Base-by-base conservation (phyloP, 2,797 vertebrate genomes). In the Limosa lapponica region DNA sequence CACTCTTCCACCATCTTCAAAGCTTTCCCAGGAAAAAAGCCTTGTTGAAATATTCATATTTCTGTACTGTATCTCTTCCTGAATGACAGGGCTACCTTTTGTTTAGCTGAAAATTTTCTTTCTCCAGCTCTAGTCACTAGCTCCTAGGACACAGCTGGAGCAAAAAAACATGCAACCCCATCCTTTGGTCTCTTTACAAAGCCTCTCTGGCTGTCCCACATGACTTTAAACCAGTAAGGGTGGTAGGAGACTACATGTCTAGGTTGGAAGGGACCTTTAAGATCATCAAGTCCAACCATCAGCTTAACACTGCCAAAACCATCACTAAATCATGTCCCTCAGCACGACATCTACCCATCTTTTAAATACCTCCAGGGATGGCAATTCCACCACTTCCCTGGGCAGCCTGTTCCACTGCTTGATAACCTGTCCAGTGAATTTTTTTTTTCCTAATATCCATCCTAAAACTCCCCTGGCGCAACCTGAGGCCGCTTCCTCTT, bases 141-240 rank as follows among this genome's bases (percentile, higher is more conserved):
- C 46, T 48, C 24, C 46, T 5, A 2, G 1, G 7, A 16, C 41
- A 18, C 5, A 3, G 22, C 49, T 3, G 27, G 23, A 44, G 27
- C 1, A 0, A 16, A 13, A 28, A 28, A 11, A 5, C n/a, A 6
- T 0, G 16, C 55, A 20, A 41, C 10, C 37, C 32, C 25, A 5
- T 8, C 27, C 46, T 19, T 5, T 36, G 2, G 37, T 12, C 3
- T 1, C 67, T 17, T 46, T 2, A 22, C 24, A 23, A 7, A 7
- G 3, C 34, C 23, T 36, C 44, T 54, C 27, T 13, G 6, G 5
- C 37, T 15, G 55, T 24, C 43, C 64, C 24, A 4, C 49, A 12
- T 28, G 37, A 10, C 37, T 27, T 6, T 10, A 19, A 11, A 28
- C 5, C 41, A 6, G 17, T 4, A 8, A 44, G 16, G 22, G 17